These are phyloP conservation scores for Oncopodura yosiiana DNA, from an alignment of 1,140 invertebrate species.

Conservation along the genomic window DNA sequence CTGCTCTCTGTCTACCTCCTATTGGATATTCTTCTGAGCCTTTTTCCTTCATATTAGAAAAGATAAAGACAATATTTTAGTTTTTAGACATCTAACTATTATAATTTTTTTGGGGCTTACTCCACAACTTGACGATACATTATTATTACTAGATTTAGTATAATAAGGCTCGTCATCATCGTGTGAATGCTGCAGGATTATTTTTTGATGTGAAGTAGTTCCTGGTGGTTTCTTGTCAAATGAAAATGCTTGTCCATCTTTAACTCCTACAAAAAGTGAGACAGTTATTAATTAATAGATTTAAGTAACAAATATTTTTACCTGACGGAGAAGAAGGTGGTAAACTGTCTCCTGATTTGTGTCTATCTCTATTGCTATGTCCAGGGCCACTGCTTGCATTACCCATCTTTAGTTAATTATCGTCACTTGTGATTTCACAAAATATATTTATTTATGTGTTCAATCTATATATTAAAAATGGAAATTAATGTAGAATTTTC, in stretches of 20 bases:
- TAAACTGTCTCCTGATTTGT: constrained; percentile 48
- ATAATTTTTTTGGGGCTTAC: too few relatives aligned
- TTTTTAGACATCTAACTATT: too few relatives aligned
- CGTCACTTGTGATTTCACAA: constrained; percentile 36
- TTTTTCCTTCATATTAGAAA: too few relatives aligned
- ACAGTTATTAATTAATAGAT: too few relatives aligned
- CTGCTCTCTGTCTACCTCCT: constrained; percentile 52
- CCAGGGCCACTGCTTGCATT: constrained; percentile 60
- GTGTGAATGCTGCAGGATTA: constrained; percentile 54
- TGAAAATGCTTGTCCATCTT: constrained; percentile 70
- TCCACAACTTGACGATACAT: too few relatives aligned
- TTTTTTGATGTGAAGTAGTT: constrained; percentile 46
- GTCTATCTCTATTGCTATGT: constrained; percentile 48
- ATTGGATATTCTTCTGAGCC: constrained; percentile 45
- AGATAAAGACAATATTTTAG: too few relatives aligned
- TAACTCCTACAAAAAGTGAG: constrained; percentile 38
- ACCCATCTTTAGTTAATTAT: constrained; percentile 50
- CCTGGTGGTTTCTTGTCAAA: constrained; percentile 63
- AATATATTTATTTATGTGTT: too few relatives aligned
- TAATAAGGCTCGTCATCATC: constrained; percentile 73
- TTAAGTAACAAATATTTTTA: too few relatives aligned
- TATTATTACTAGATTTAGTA: constrained; percentile 34
- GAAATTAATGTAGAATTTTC: too few relatives aligned
- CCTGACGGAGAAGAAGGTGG: constrained; percentile 53
- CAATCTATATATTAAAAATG: background rate